These are phyloP conservation scores for Callyntrura sp. DNA, from an alignment of 2,888 invertebrate genomes.

Conservation along the genomic window DNA sequence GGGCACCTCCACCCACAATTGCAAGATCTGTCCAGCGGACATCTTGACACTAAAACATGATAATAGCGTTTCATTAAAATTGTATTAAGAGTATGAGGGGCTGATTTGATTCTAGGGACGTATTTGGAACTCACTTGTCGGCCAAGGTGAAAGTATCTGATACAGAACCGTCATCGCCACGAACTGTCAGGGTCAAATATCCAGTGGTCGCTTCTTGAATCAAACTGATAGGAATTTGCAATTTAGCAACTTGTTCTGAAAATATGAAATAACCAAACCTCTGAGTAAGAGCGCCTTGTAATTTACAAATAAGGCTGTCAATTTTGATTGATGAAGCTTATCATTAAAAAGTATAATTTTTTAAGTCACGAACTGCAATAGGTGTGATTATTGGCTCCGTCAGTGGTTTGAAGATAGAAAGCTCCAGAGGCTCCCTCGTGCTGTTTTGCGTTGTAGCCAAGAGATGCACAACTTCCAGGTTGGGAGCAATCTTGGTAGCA, in stretches of 20 bases:
- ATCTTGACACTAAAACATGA: conserved; percentile 74
- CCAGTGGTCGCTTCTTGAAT: conserved; percentile 79
- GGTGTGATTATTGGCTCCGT: conserved; percentile 71
- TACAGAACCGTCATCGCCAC: conserved; percentile 70
- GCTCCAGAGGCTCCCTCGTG: conserved; percentile 63
- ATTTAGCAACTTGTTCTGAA: conserved; percentile 80
- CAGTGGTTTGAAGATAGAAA: conserved; percentile 81
- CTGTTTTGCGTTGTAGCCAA: conserved; percentile 79
- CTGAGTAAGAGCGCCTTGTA: background rate
- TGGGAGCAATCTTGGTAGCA: conserved; percentile 79
- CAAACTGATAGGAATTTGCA: conserved; percentile 73
- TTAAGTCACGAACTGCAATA: conserved; percentile 81
- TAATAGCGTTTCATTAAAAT: no score
- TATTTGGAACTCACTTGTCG: conserved; percentile 61
- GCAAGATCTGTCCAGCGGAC: conserved; percentile 74
- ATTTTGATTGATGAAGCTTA: background rate
- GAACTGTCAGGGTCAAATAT: conserved; percentile 75
- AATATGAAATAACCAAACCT: no score
- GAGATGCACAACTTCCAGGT: conserved; percentile 75
- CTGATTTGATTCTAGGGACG: background rate
- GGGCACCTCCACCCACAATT: conserved; percentile 81
- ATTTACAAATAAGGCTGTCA: no score
- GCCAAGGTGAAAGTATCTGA: conserved; percentile 74
- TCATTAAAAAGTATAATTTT: background rate
- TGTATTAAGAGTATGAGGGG: no score